A percentile compares a stretch with the other conserved stretches of the same genome.
Evolutionary conservation across 2,113 vertebrate genomes (phyloP).

Genomic region (Procapra przewalskii): DNA sequence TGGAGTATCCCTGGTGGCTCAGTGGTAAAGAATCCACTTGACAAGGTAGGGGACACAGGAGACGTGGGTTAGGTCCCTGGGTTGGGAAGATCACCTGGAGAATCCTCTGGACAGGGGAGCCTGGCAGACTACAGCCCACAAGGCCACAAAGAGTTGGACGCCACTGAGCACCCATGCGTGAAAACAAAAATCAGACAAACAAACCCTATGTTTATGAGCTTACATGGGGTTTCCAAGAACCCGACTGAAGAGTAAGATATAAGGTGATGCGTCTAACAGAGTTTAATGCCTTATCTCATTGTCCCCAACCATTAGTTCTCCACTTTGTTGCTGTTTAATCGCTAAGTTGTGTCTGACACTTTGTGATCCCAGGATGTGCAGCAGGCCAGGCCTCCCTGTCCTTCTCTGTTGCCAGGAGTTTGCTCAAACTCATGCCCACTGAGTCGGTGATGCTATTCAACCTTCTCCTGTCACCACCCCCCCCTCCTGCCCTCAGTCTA

Average conservation of each 20-base stretch:
- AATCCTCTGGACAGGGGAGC: neutral
- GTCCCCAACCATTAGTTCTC: neutral
- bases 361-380: neutral
- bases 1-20: neutral
- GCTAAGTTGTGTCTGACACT: neutral
- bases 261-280: neutral
- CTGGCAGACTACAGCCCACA: neutral
- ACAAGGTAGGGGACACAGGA: neutral
- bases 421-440: too few relatives aligned
- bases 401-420: too few relatives aligned
- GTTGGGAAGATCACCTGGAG: neutral
- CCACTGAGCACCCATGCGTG: rapidly evolving
- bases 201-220: neutral
- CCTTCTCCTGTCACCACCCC: too few relatives aligned
- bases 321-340: neutral
- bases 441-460: too few relatives aligned
- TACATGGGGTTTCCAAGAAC: neutral
- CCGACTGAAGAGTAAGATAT: neutral
- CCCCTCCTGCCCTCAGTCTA: too few relatives aligned
- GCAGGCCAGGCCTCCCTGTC: too few relatives aligned
- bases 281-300: neutral
- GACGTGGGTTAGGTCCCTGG: neutral
- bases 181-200: neutral
- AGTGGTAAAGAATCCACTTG: neutral
- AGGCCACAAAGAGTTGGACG: neutral